Evolutionary conservation across 2,797 vertebrate genomes (phyloP).

Genomic region (Enoplosus armatus): DNA sequence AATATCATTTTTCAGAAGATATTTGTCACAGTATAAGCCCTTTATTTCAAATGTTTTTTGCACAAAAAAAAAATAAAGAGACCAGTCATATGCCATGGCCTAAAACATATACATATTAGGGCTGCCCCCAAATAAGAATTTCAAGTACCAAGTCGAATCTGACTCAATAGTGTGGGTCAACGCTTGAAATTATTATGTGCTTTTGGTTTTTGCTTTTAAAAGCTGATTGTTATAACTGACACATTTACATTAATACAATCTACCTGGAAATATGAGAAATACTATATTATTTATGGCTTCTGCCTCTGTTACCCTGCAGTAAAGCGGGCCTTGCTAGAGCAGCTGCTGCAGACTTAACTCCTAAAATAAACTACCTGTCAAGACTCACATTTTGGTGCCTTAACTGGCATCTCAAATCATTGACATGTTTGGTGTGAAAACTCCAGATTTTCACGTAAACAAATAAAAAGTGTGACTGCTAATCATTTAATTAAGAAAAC

Average conservation of each 20-base stretch:
- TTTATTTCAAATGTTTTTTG: not conserved
- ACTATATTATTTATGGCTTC: conserved; percentile 34
- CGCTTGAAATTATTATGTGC: not conserved
- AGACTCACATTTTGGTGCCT: conserved; percentile 4
- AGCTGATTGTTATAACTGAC: not conserved
- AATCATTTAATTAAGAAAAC: conserved; percentile 14
- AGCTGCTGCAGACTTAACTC: conserved; percentile 6
- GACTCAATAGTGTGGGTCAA: not conserved
- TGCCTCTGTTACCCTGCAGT: conserved; percentile 17
- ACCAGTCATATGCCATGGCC: not conserved
- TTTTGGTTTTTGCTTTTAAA: not conserved
- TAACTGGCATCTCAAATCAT: conserved; percentile 5
- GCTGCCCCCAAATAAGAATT: not conserved
- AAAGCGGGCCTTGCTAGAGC: not conserved
- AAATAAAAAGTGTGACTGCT: not conserved
- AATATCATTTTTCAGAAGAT: too few relatives aligned
- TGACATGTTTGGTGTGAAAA: not conserved
- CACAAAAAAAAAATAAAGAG: not conserved
- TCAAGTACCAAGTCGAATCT: not conserved
- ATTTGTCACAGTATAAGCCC: not conserved
- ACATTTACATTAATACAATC: conserved; percentile 3
- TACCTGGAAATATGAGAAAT: conserved; percentile 36
- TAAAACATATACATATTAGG: not conserved
- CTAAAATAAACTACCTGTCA: conserved; percentile 15
- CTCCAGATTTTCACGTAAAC: not conserved